Conservation (phyloP, 2,113 vertebrate species). For the Osmerus eperlanus region DNA sequence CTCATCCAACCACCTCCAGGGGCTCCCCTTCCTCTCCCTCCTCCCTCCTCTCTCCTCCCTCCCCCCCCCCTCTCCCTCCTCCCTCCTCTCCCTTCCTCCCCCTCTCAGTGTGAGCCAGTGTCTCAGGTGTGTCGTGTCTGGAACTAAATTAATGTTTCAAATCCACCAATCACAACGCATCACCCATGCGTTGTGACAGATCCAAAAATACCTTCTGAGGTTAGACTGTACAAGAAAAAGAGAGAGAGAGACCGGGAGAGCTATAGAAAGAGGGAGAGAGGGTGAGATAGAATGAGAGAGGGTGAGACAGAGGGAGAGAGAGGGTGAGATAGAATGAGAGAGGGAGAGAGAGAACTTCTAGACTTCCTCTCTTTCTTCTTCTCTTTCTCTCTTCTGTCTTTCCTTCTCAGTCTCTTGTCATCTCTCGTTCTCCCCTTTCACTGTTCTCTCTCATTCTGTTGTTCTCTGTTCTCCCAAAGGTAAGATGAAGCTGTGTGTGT, state of each 20-base stretch:
- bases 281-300: not conserved
- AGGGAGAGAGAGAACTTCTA: not conserved
- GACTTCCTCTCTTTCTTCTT: no score
- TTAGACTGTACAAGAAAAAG: not conserved
- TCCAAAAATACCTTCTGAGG: constrained; percentile 20
- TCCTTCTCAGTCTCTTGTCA: not conserved
- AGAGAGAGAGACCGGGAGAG: not conserved
- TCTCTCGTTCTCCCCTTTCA: not conserved
- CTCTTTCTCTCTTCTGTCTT: no score
- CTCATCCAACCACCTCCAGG: not conserved
- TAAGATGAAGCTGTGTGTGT: no score
- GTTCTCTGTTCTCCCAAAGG: no score
- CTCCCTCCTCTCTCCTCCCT: not conserved
- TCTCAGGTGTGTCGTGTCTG: constrained; percentile 7
- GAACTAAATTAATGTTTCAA: constrained; percentile 20
- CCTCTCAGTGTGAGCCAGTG: not conserved
- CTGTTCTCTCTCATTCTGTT: no score
- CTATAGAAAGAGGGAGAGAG: not conserved
- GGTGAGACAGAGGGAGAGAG: not conserved
- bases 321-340: not conserved
- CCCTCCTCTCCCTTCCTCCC: not conserved
- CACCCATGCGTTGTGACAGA: not conserved
- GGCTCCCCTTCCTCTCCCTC: not conserved
- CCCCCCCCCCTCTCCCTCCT: not conserved
- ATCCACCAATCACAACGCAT: not conserved